A percentile compares a stretch with the other conserved stretches of the same genome.
These are phyloP conservation scores for Oreohelix idahoensis DNA, from an alignment of 1,140 invertebrate genomes.

Conservation along the genomic window DNA sequence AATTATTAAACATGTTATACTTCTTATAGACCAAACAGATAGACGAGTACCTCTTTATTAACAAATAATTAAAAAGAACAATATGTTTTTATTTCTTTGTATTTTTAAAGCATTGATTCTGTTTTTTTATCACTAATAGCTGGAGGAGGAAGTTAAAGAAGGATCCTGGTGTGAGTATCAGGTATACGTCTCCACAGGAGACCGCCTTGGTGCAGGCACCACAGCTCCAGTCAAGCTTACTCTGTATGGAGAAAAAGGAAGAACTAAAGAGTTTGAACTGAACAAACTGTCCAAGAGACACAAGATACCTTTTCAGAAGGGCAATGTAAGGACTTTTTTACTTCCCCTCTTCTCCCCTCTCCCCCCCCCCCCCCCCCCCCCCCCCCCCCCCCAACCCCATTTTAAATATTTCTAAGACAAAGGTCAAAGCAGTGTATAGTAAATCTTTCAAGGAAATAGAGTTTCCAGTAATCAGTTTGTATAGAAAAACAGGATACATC, in stretches of 20 bases:
- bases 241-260: constrained; percentile 67
- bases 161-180: constrained; percentile 63
- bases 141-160: constrained; percentile 58
- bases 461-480: no score
- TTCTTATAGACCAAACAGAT: neutral
- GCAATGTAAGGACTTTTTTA: constrained; percentile 55
- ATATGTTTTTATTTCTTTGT: neutral
- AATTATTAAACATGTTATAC: no score
- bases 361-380: no score
- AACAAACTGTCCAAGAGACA: constrained; percentile 58
- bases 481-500: no score
- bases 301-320: constrained; percentile 70
- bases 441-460: no score
- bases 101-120: neutral
- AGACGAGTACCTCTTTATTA: neutral
- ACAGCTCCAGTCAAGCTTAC: constrained; percentile 65
- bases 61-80: neutral
- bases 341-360: neutral
- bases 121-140: constrained; percentile 30
- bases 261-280: constrained; percentile 61
- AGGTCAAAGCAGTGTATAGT: no score
- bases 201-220: constrained; percentile 67
- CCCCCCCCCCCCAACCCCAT: no score
- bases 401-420: no score
- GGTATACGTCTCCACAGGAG: constrained; percentile 66